These are phyloP conservation scores for Notoglanidium macrostoma DNA, from an alignment of 2,797 vertebrate species.

Conservation along the genomic window DNA sequence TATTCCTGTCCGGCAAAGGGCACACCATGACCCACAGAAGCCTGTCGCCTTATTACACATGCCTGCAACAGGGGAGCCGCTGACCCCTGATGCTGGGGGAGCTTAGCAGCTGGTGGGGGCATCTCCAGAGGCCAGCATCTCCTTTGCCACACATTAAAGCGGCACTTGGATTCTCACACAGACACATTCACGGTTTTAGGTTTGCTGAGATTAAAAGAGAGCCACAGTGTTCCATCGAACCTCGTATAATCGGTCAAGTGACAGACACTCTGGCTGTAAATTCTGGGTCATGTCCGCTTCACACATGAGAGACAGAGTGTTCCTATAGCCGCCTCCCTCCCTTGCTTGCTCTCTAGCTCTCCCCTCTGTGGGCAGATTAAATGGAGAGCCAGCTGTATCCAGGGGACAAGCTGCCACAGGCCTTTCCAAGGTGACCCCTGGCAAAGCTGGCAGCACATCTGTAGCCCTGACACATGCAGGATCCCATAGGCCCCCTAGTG, in stretches of 20 bases:
- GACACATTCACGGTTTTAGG: slow-evolving; percentile 16
- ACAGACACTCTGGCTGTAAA: slow-evolving; percentile 25
- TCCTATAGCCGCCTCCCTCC: slow-evolving; percentile 29
- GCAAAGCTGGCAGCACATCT: slow-evolving; percentile 69
- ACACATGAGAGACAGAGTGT: slow-evolving; percentile 26
- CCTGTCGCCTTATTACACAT: slow-evolving; percentile 64
- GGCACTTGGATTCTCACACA: slow-evolving; percentile 16
- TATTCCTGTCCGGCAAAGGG: slow-evolving; percentile 66
- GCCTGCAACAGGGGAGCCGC: slow-evolving; percentile 65
- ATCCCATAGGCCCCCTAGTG: slow-evolving; percentile 50
- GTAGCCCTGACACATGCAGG: slow-evolving; percentile 61
- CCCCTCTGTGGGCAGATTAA: slow-evolving; percentile 60
- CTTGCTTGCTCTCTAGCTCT: slow-evolving; percentile 21
- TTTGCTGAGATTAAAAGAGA: slow-evolving; percentile 30
- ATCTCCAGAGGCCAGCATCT: slow-evolving; percentile 57
- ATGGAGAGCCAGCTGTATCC: slow-evolving; percentile 63
- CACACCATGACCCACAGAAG: slow-evolving; percentile 61
- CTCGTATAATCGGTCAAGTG: slow-evolving; percentile 1
- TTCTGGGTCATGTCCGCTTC: slow-evolving; percentile 27
- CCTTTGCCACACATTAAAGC: slow-evolving; percentile 30
- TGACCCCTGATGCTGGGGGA: slow-evolving; percentile 57
- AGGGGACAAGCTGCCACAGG: slow-evolving; percentile 60
- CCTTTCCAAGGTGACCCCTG: slow-evolving; percentile 68
- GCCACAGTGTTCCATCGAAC: not conserved
- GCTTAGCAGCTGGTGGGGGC: slow-evolving; percentile 70